A percentile compares a stretch with the other conserved stretches of the same genome.
Evolutionary conservation across 2,888 invertebrate genomes (phyloP).

Genomic region (Zygaena filipendulae): DNA sequence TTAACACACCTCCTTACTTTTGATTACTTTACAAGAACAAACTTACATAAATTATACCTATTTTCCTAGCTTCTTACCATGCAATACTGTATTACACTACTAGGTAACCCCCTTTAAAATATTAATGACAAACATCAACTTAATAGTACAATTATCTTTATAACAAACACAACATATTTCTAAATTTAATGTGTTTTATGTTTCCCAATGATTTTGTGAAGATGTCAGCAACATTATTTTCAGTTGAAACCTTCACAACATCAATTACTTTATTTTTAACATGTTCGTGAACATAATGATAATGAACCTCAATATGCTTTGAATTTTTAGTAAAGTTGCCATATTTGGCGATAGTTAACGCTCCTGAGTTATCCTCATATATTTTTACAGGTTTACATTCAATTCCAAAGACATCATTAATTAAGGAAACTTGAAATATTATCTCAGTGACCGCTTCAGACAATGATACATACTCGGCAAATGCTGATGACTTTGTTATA

Average conservation of each 20-base stretch:
- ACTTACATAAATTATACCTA: no score
- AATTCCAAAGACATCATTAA: slow-evolving; percentile 8
- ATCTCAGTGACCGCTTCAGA: slow-evolving; percentile 14
- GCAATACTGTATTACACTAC: no score
- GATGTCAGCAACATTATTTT: slow-evolving; percentile 21
- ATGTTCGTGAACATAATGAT: slow-evolving; percentile 12
- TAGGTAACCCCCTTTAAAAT: no score
- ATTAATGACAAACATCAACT: no score
- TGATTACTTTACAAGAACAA: no score
- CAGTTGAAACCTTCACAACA: slow-evolving; percentile 15
- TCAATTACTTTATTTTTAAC: slow-evolving; percentile 11
- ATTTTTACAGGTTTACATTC: slow-evolving; percentile 13
- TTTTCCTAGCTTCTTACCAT: no score
- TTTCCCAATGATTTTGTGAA: slow-evolving; percentile 13
- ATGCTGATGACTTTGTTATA: no score
- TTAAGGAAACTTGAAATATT: slow-evolving; percentile 3
- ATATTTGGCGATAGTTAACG: slow-evolving; percentile 13
- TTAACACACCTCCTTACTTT: no score
- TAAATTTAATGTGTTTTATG: slow-evolving; percentile 7
- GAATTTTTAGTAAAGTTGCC: no score
- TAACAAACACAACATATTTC: slow-evolving; percentile 9
- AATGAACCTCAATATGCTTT: no score
- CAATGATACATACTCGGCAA: slow-evolving; percentile 16
- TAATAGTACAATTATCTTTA: no score
- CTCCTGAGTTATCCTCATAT: slow-evolving; percentile 17